A percentile compares a stretch with the other conserved stretches of the same genome.
Conservation (phyloP, 2,888 invertebrate genomes). For the Calameuta filiformis region DNA sequence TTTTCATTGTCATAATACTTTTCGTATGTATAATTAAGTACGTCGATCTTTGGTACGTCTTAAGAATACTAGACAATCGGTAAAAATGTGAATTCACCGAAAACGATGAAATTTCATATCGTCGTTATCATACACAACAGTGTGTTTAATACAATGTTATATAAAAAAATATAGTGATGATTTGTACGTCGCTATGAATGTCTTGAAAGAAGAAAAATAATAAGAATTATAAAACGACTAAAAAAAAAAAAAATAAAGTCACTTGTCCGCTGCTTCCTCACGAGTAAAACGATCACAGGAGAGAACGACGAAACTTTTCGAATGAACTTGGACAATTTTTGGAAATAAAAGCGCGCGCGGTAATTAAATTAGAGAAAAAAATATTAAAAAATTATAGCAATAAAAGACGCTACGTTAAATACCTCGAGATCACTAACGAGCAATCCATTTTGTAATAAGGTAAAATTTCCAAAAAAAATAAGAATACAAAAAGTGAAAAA, state of each 20-base stretch:
- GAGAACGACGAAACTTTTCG: neutral
- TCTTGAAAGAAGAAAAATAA: constrained; percentile 9
- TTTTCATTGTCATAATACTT: neutral
- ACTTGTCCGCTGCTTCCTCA: neutral
- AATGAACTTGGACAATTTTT: neutral
- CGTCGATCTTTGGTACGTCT: neutral
- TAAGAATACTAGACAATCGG: neutral
- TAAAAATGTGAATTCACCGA: neutral
- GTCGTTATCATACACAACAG: neutral
- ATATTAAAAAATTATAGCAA: no score
- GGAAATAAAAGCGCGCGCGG: neutral
- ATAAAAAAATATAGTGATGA: neutral
- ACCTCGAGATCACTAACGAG: constrained; percentile 30
- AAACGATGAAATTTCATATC: neutral
- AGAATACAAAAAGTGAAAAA: neutral
- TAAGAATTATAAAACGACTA: constrained; percentile 2
- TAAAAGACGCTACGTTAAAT: constrained; percentile 25
- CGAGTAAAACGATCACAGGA: neutral
- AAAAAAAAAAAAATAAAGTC: neutral
- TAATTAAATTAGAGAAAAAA: neutral
- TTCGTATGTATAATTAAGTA: neutral
- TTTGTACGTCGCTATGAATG: constrained; percentile 2
- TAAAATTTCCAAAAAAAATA: neutral
- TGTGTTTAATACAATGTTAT: neutral
- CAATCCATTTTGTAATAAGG: neutral